Percentiles rank a stretch among this genome's conserved stretches.
phyloP scores from a whole-genome alignment of 2,797 vertebrate species.

The Anguilla marmorata region DNA sequence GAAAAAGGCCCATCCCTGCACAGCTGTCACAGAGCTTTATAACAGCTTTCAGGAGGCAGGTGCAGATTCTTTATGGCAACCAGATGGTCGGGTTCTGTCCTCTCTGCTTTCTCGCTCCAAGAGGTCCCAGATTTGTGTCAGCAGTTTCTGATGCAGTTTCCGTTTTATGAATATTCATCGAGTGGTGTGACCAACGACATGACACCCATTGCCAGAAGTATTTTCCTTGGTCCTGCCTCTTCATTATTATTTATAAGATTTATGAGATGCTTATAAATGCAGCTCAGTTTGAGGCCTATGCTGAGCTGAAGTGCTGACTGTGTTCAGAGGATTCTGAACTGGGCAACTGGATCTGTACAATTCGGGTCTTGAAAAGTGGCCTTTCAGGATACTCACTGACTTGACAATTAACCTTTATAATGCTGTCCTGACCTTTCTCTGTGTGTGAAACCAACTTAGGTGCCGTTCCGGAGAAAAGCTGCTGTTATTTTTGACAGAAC shows the following conservation, averaged over 20 bases:
- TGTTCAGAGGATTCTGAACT: not conserved
- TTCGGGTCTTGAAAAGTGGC: not conserved
- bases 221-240: not conserved
- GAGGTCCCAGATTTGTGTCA: not conserved
- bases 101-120: not conserved
- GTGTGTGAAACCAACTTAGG: not conserved
- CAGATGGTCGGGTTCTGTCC: not conserved
- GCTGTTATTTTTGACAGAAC: not conserved
- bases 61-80: not conserved
- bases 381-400: not conserved
- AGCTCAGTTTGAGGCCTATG: not conserved
- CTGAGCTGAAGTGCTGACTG: conserved; percentile 14
- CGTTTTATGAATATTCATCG: not conserved
- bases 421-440: conserved; percentile 13
- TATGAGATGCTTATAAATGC: not conserved
- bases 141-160: not conserved
- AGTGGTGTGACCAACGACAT: not conserved
- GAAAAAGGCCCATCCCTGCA: not conserved
- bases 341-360: not conserved
- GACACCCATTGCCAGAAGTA: not conserved
- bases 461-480: not conserved
- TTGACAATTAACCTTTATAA: conserved; percentile 20
- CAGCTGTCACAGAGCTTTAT: not conserved
- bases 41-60: not conserved
- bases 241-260: no score